Evolutionary conservation across 2,888 invertebrate species (phyloP), one percentile per base, ranked within the genome.

Genomic region (Hemistola chrysoprasaria): DNA sequence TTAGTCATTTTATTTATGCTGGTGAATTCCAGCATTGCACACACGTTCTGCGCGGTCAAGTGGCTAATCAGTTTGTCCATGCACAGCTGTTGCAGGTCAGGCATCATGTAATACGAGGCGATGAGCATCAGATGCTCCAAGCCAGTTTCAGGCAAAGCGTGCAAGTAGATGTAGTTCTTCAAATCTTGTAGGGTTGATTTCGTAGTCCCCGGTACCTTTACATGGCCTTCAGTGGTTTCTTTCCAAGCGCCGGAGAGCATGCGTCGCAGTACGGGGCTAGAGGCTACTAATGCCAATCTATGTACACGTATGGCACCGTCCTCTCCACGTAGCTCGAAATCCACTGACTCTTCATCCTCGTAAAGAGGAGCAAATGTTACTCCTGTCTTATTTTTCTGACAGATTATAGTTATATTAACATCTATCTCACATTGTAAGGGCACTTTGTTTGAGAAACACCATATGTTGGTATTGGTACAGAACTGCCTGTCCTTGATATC

Each of bases 241-340:
- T 68, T 60, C 79, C 79, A 77, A 0, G 57, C 50, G 1, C 71
- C 71, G 8, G 53, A 60, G 4, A 78, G 58, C 72, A 77, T 74
- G 4, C 65, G 47, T 9, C 64, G 53, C 8, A 78, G 38, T 3
- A 76, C 74, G 0, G 75, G 71, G 29, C 78, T 78, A 6, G 68
- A 53, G 0, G 73, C 63, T 0, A 78, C 79, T 4, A 77, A 31
- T 0, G 71, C 70, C 0, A 68, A 65, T 22, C 62, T 58, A 38
- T 79, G 78, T 31, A 74, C 48, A 3, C 56, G 61, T 3, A 79
- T 70, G 0, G 68, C 62, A 0, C 79, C 79, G 29, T 70, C 74
- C 6, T 65, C 65, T 0, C 73, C 71, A 3, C 67, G 61, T 27
- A 79, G 40, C 29, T 71, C 66, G 29, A 79, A 78, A 41, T 79